These are phyloP conservation scores for Phylloscopus collybita DNA, from an alignment of 2,797 vertebrate species.

Conservation along the genomic window DNA sequence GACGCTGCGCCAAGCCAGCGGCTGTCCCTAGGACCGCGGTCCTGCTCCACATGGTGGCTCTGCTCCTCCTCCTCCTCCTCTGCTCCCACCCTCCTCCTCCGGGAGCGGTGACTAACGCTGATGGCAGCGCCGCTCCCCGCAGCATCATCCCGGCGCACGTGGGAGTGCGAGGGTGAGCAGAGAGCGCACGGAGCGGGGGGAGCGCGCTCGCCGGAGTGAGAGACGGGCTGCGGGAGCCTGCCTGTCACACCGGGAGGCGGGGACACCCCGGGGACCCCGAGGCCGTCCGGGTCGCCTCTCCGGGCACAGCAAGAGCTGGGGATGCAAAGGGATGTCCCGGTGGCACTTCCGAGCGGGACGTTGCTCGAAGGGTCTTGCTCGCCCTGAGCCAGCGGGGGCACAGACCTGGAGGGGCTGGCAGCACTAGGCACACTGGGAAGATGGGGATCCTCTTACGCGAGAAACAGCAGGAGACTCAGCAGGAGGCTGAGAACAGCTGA, in stretches of 20 bases:
- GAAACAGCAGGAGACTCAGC: background rate
- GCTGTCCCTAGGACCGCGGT: background rate
- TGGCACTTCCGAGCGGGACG: fast-evolving
- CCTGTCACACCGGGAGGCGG: fast-evolving
- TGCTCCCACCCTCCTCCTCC: conserved; percentile 52
- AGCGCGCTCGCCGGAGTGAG: background rate
- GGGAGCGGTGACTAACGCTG: conserved; percentile 72
- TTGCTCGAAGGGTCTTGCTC: background rate
- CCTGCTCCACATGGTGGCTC: background rate
- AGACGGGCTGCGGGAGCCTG: background rate
- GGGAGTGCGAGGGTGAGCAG: conserved; percentile 37
- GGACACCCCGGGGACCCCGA: fast-evolving
- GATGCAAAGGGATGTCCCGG: fast-evolving
- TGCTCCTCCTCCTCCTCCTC: background rate
- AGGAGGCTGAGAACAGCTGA: background rate
- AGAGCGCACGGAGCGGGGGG: background rate
- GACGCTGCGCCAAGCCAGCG: fast-evolving
- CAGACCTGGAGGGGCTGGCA: background rate
- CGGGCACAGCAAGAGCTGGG: fast-evolving
- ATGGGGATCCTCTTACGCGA: background rate
- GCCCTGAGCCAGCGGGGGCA: fast-evolving
- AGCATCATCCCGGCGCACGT: conserved; percentile 15
- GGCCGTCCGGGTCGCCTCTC: background rate
- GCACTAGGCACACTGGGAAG: background rate
- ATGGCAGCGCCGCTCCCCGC: conserved; percentile 38